A percentile compares a stretch with the other conserved stretches of the same genome.
Evolutionary conservation across 2,888 invertebrate species (phyloP).

Genomic region (Thereva nobilitata): DNA sequence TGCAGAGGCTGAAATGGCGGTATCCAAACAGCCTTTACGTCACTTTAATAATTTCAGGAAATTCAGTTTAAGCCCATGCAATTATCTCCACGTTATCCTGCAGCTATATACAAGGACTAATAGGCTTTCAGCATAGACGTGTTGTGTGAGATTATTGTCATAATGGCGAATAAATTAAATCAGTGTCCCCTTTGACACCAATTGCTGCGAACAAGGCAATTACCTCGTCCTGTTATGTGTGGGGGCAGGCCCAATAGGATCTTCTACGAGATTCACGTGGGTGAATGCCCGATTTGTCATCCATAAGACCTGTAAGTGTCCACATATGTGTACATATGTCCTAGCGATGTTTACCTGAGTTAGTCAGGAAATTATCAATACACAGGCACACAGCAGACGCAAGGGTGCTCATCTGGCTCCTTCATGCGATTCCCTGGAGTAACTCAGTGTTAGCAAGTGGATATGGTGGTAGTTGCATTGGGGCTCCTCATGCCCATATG

Average conservation of each 20-base stretch:
- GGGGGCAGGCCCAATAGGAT: slow-evolving; percentile 14
- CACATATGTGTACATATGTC: slow-evolving; percentile 33
- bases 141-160: slow-evolving; percentile 34
- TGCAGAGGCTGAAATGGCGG: too few relatives aligned
- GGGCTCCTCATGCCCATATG: slow-evolving; percentile 33
- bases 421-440: slow-evolving; percentile 30
- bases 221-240: slow-evolving; percentile 27
- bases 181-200: slow-evolving; percentile 30
- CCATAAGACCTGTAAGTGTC: slow-evolving; percentile 28
- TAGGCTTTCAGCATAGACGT: slow-evolving; percentile 13
- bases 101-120: slow-evolving; percentile 7
- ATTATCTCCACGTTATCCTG: too few relatives aligned
- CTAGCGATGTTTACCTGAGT: slow-evolving; percentile 44
- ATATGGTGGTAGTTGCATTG: slow-evolving; percentile 36
- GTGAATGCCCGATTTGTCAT: slow-evolving; percentile 17
- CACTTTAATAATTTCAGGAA: too few relatives aligned
- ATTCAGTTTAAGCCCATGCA: too few relatives aligned
- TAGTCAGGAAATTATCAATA: slow-evolving; percentile 47
- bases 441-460: slow-evolving; percentile 6
- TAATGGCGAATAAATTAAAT: slow-evolving; percentile 37
- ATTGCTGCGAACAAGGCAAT: slow-evolving; percentile 36
- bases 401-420: slow-evolving; percentile 29
- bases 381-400: slow-evolving; percentile 16
- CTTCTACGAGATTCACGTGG: background rate
- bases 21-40: too few relatives aligned